Evolutionary conservation across 2,888 invertebrate species (phyloP), one percentile per base, ranked within the genome.

Genomic region (Xanthia togata): DNA sequence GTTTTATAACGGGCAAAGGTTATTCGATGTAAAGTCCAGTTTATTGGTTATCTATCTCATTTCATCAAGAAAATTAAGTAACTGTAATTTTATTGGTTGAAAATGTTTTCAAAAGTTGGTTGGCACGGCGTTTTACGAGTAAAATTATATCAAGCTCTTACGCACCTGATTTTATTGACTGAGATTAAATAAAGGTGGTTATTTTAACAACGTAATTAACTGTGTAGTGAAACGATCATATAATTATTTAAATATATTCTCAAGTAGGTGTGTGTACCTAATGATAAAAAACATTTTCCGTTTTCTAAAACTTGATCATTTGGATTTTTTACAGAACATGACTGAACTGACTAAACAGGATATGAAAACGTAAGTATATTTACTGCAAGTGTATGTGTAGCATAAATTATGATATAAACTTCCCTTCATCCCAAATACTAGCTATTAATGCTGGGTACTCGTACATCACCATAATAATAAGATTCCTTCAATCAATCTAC

Each of bases 11-110:
- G 23, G 12, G 9, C 38, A 76, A 76, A 81, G 63, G 67, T 64
- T 73, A 81, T 59, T 67, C 44, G 12, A 44, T 76, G 57, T 85
- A 62, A 76, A 76, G 63, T 20, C n/a, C 38, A 53, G 41, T 76
- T 76, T 63, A 59, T 60, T 73, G 59, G 35, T 73, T 73, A 69
- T 78, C 63, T 86, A 65, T 70, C 55, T 70, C 73, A 77, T 83
- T 78, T 79, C 72, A 72, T 75, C 62, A 70, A 81, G 60, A 75
- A 79, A 83, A 82, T 88, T 73, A 72, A 53, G 70, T 79, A 76
- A 86, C 79, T 73, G 83, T 77, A 67, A 62, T 76, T 83, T 86
- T 79, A 75, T 76, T 65, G 68, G 12, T 83, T 70, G 76, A 68
- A 55, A 77, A 84, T 70, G 4, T 64, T 53, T 77, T 57, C 38